A percentile compares a stretch with the other conserved stretches of the same genome.
phyloP scores from a whole-genome alignment of 2,113 vertebrate species.

The Oncorhynchus nerka region DNA sequence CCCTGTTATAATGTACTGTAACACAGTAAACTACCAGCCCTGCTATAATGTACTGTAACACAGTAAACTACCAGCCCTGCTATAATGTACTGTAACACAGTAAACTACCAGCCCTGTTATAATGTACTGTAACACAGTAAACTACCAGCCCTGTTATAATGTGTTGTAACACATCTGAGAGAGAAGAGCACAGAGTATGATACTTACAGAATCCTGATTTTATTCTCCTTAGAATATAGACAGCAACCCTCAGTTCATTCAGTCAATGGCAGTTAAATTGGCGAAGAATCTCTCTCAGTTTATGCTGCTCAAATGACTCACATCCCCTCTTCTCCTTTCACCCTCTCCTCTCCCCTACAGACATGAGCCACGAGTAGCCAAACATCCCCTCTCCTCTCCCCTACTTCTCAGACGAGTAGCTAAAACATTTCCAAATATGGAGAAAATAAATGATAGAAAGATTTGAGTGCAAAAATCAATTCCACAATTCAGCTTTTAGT shows the following conservation, averaged over 20 bases:
- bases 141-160: background rate
- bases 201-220: constrained; percentile 68
- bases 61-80: no score
- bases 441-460: constrained; percentile 83
- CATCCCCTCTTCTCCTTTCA: constrained; percentile 73
- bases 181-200: constrained; percentile 28
- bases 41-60: no score
- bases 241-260: constrained; percentile 48
- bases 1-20: no score
- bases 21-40: no score
- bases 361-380: constrained; percentile 79
- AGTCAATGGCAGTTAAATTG: constrained; percentile 54
- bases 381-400: constrained; percentile 79
- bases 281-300: constrained; percentile 54
- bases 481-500: constrained; percentile 74
- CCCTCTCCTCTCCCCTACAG: constrained; percentile 73
- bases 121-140: background rate
- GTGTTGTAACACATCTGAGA: background rate
- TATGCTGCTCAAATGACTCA: constrained; percentile 75
- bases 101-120: no score
- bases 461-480: constrained; percentile 83
- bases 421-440: constrained; percentile 99
- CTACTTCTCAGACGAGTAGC: constrained; percentile 81
- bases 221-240: constrained; percentile 46
- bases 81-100: no score